Base-by-base conservation (phyloP, 2,797 vertebrate genomes). In the Sebastes minor region DNA sequence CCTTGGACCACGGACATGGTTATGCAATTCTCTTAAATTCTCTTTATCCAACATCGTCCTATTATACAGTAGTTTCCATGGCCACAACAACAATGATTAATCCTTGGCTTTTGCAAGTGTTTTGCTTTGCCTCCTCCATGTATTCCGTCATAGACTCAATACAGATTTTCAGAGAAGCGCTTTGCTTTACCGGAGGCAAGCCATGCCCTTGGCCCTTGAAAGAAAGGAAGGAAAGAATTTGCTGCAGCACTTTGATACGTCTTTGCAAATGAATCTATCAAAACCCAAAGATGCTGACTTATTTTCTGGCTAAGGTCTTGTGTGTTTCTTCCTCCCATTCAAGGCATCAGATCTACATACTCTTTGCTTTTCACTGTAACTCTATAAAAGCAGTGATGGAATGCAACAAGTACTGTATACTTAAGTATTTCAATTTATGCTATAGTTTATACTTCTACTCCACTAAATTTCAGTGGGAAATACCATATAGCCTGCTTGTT, bases 21-120 rank as follows among this genome's bases (percentile, higher is more conserved):
- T 89, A 80, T 82, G 76, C 61, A 89, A 88, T 14, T 65, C 46
- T 28, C 27, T 25, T 56, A 16, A 76, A 83, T 72, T 92, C 14
- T 71, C 27, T 81, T 74, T 63, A 70, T 74, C 62, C 14, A 38
- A 52, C 56, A 42, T 60, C 46, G 38, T 46, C 22, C 18, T 22
- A 64, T 55, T 53, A 42, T 57, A 46, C 16, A 46, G 42, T 46
- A 9, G 81, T 91, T 90, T 64, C 81, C 87, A 89, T 77, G 80
- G 79, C 38, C 68, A 88, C 80, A 55, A 72, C 25, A 84, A 62
- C 57, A 82, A 55, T 65, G 52, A 32, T 5, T 13, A 22, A 23
- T 78, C 78, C 59, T 69, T 80, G 32, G 66, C 28, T 77, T 85
- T 81, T 76, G 2, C 35, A 13, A 52, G 33, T 16, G 20, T 64